Evolutionary conservation across 2,888 invertebrate species (phyloP), one percentile per base, ranked within the genome.

Genomic region (Drosophila aldrichi): DNA sequence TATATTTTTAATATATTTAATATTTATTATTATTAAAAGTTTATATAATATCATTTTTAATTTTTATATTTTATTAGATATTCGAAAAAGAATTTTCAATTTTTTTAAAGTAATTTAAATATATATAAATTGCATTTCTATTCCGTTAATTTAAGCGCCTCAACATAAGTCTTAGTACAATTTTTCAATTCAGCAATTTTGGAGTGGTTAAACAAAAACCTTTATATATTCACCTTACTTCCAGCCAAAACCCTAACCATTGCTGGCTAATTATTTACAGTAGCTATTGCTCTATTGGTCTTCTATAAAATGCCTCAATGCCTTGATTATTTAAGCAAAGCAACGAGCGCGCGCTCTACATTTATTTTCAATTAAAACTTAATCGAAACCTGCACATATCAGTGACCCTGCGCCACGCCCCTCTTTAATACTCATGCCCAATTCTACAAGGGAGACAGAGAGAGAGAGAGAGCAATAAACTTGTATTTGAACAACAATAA

Each of bases 321-420:
- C 77, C 44, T 51, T 65, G 54, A 36, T 44, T 66, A 58, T 75
- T 82, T 60, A 70, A 70, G 48, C 64, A 74, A 61, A 74, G 55
- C 80, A 73, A 52, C 44, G 44, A 46, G 49, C 55, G 56, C 22
- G 52, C 22, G 22, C 7, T 40, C 48, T 72, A 74, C 76, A 81
- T 81, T 83, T 86, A 73, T 72, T 88, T 81, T 66, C 87, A 88
- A 86, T 84, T 89, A 88, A 83, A 89, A 83, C 76, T 79, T 76
- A 86, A 84, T 84, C 87, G 81, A 78, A 80, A 70, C 66, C 76
- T 74, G 58, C 65, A 78, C 76, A 83, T 54, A 78, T 71, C 65
- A 52, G 52, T 51, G 56, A 59, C 12, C n/a, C 38, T n/a, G 8
- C 14, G 20, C 14, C 12, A 5, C 60, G n/a, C 36, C 41, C 40